A percentile compares a stretch with the other conserved stretches of the same genome.
Evolutionary conservation across 2,797 vertebrate genomes (phyloP).

Genomic region (Scolopax bukidnonensis): DNA sequence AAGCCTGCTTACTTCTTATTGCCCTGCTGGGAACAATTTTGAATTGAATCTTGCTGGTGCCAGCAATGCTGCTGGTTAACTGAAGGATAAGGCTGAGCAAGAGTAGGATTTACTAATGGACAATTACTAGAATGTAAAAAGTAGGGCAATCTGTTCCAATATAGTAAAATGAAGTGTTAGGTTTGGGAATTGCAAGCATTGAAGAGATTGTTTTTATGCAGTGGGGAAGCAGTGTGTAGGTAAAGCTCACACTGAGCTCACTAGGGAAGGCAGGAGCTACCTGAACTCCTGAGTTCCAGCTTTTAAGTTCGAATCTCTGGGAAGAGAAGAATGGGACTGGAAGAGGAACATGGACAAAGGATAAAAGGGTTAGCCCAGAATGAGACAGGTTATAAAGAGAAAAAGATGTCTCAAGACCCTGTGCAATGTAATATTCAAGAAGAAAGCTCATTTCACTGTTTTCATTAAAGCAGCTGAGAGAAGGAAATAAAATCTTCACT

Average conservation of each 20-base stretch:
- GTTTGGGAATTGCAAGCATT: background rate
- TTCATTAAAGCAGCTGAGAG: background rate
- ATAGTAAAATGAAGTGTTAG: slow-evolving; percentile 6
- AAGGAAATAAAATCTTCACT: background rate
- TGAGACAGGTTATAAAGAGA: background rate
- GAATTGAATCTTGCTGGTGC: background rate
- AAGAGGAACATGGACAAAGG: background rate
- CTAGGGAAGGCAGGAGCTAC: background rate
- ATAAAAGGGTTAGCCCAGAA: background rate
- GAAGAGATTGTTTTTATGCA: background rate
- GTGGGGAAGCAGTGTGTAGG: background rate
- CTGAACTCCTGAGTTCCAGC: background rate
- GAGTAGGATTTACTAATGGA: slow-evolving; percentile 43
- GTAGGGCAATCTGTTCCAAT: slow-evolving; percentile 17
- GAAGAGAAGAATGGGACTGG: background rate
- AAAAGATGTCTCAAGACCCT: background rate
- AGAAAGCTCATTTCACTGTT: background rate
- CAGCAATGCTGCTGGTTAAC: background rate
- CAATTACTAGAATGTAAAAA: slow-evolving; percentile 25
- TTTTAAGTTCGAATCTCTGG: background rate
- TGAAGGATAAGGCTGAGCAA: slow-evolving; percentile 15
- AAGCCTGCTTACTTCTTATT: background rate
- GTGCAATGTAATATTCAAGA: background rate
- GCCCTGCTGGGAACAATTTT: slow-evolving; percentile 14
- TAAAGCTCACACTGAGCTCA: background rate